Evolutionary conservation across 2,113 vertebrate species (phyloP).

Genomic region (Grammomys dolichurus): DNA sequence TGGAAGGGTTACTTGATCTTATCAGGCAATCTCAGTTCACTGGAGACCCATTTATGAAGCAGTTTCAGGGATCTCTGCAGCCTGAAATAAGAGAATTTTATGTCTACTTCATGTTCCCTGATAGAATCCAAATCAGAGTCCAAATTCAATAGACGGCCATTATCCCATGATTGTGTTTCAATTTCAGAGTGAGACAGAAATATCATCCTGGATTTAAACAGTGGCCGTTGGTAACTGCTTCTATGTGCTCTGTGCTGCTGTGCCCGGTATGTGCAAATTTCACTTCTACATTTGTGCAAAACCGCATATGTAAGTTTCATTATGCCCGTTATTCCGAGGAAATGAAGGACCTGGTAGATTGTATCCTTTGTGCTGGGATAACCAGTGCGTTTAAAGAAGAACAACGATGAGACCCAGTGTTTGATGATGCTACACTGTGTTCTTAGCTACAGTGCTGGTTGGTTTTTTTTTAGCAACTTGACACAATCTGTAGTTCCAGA

Average conservation of each 20-base stretch:
- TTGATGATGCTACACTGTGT: too few species aligned
- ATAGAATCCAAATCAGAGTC: conserved; percentile 14
- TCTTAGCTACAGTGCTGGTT: not conserved
- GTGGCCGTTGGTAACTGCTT: not conserved
- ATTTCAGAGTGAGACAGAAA: conserved; percentile 11
- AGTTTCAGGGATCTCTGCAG: conserved; percentile 15
- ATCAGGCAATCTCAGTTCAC: conserved; percentile 43
- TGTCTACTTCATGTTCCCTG: not conserved
- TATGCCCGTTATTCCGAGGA: not conserved
- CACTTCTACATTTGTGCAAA: not conserved
- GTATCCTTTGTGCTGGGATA: not conserved
- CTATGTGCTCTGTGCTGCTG: not conserved
- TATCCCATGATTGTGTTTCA: not conserved
- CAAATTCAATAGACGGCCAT: conserved; percentile 45
- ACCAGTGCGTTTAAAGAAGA: not conserved
- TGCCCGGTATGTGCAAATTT: not conserved
- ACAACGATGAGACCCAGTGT: not conserved
- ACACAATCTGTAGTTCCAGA: not conserved
- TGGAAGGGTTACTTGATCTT: conserved; percentile 41
- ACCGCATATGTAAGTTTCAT: not conserved
- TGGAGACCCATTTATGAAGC: not conserved
- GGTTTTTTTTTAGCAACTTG: not conserved
- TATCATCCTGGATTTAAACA: not conserved
- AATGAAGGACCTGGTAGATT: not conserved
- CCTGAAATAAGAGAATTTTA: conserved; percentile 44